Base-by-base conservation (phyloP, 2,888 invertebrate genomes). In the Ischnus inquisitorius region DNA sequence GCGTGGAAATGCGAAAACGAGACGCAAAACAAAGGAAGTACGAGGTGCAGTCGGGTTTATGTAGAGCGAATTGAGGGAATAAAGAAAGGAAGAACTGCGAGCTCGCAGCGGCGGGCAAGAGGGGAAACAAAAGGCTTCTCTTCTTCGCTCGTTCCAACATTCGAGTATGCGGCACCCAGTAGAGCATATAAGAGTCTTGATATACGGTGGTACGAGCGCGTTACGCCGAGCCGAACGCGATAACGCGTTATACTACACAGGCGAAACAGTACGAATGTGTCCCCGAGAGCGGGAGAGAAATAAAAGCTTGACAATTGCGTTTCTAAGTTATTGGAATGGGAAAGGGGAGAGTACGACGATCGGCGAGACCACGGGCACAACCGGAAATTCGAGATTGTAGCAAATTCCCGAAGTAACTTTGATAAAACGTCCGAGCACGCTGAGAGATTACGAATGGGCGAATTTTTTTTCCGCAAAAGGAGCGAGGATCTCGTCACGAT, bases 11-110 rank as follows among this genome's bases (percentile, higher is more conserved):
- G 88, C 89, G 89, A 88, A 88, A 89, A 88, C 87, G 86, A 87
- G 86, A 85, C 84, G 86, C 80, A 88, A 91, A 88, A 91, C 90
- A 90, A 90, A 89, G 88, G 88, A 85, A 87, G 87, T 88, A 88
- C 85, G 87, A 79, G 85, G 41, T 16, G 39, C 67, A 28, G 22
- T 60, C 25, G 25, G 60, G 25, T 60, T 25, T 22, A 28, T 60
- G 60, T 14, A 14, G 25, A 60, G 60, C 60, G 60, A 60, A 60
- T 60, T 28, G 60, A 60, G 28, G 14, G 74, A 46, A 78, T 69
- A 57, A 16, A 14, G 74, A 16, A 74, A 14, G 60, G 46, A 34
- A 57, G 65, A 48, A 80, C 60, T 57, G 14, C 12, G 5, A 14
- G 5, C 25, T 60, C 39, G 39, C 39, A 22, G 65, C 14, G 54